Percentiles rank a stretch among this genome's conserved stretches.
Evolutionary conservation across 2,888 invertebrate genomes (phyloP).

Genomic region (Morpho helenor): DNA sequence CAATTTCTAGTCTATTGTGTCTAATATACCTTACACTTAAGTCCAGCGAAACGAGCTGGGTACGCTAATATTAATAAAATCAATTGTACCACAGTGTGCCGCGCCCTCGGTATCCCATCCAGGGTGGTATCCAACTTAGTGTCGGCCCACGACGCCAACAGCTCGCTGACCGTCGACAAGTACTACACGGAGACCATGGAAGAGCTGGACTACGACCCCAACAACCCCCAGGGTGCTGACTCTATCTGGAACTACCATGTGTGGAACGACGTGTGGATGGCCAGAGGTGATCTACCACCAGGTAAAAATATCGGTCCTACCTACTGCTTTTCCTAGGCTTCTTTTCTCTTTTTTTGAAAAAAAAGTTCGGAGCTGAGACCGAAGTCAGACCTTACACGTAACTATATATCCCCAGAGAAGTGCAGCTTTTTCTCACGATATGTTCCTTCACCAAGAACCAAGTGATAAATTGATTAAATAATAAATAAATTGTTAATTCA

Average conservation of each 20-base stretch:
- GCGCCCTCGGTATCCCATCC: slow-evolving; percentile 89
- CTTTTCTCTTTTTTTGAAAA: neutral
- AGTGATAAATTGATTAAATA: too few species aligned
- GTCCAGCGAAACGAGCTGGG: too few species aligned
- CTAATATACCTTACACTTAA: slow-evolving; percentile 11
- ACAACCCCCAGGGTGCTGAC: slow-evolving; percentile 83
- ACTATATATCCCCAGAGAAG: too few species aligned
- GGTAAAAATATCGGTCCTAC: slow-evolving; percentile 45
- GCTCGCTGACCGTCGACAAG: slow-evolving; percentile 87
- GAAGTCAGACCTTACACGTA: too few species aligned
- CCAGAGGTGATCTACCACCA: slow-evolving; percentile 85
- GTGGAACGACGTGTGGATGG: slow-evolving; percentile 94
- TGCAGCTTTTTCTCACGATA: too few species aligned
- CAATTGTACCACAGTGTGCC: slow-evolving; percentile 77
- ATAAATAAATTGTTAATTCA: too few species aligned
- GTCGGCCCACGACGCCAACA: slow-evolving; percentile 92
- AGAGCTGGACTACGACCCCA: slow-evolving; percentile 82
- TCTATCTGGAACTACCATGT: slow-evolving; percentile 94
- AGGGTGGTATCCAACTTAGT: slow-evolving; percentile 90
- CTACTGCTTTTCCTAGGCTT: too few species aligned
- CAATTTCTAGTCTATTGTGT: too few species aligned
- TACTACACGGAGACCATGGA: slow-evolving; percentile 84
- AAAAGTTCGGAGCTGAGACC: neutral
- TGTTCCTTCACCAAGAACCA: too few species aligned
- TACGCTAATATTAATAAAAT: neutral